These are phyloP conservation scores for Pristionchus maxplancki DNA, from an alignment of 2,888 invertebrate species.

Conservation along the genomic window DNA sequence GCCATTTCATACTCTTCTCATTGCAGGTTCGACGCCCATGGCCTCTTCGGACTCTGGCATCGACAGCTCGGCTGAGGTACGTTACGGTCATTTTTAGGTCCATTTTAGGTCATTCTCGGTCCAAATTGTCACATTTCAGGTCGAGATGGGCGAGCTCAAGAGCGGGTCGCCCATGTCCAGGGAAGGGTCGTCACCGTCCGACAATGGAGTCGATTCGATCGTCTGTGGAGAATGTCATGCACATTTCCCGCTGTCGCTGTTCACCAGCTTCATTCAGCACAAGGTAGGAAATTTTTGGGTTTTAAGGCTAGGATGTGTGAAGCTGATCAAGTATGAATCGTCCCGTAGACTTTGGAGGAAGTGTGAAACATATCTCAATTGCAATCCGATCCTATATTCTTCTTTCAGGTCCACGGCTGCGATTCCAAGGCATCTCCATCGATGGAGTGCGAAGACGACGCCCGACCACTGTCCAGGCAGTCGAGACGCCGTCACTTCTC, in stretches of 20 bases:
- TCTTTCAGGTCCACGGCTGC: conserved; percentile 44
- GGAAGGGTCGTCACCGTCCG: conserved; percentile 59
- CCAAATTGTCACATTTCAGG: conserved; percentile 54
- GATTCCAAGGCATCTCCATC: conserved; percentile 38
- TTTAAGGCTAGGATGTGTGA: neutral
- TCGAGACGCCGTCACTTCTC: conserved; percentile 40
- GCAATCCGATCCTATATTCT: too few relatives aligned
- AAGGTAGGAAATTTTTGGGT: conserved; percentile 70
- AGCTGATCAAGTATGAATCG: too few relatives aligned
- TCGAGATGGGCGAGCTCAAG: conserved; percentile 63
- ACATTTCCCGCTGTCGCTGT: conserved; percentile 69
- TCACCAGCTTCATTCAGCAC: conserved; percentile 74
- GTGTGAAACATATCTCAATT: too few relatives aligned
- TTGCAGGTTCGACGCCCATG: conserved; percentile 70
- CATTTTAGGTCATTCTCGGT: neutral
- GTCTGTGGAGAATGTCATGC: conserved; percentile 75
- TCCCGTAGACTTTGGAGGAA: too few relatives aligned
- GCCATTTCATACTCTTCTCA: neutral
- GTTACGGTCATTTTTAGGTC: neutral
- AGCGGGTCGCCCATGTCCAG: conserved; percentile 65
- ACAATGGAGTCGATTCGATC: conserved; percentile 61
- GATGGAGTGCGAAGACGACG: neutral
- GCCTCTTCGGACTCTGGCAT: conserved; percentile 77
- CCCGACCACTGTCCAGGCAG: neutral
- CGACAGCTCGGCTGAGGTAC: conserved; percentile 74